Evolutionary conservation across 2,113 vertebrate genomes (phyloP).

Genomic region (Dinomys branickii): DNA sequence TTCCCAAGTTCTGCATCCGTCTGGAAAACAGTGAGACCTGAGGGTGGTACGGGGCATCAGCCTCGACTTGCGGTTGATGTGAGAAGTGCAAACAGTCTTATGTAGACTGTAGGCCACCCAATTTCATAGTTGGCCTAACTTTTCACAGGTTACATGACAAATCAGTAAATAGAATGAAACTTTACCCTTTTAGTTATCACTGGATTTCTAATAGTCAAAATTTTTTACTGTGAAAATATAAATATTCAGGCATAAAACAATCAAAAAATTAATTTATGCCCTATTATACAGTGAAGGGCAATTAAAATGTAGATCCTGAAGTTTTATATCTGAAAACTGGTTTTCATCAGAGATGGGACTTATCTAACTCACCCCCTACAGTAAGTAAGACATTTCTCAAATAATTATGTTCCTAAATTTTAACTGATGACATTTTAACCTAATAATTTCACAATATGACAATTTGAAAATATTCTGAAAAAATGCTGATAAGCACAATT

Average conservation of each 20-base stretch:
- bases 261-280: not conserved
- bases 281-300: not conserved
- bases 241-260: constrained; percentile 22
- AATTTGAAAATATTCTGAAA: constrained; percentile 50
- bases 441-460: not conserved
- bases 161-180: constrained; percentile 28
- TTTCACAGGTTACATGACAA: constrained; percentile 27
- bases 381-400: not conserved
- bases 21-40: not conserved
- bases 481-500: constrained; percentile 11
- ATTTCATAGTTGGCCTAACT: not conserved
- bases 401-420: not conserved
- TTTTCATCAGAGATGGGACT: not conserved
- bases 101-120: not conserved
- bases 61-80: not conserved
- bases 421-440: not conserved
- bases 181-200: constrained; percentile 2
- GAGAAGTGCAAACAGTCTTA: not conserved
- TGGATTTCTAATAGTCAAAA: not conserved
- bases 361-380: not conserved
- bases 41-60: not conserved
- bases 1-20: not conserved
- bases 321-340: not conserved
- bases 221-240: constrained; percentile 7
- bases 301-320: not conserved